Conservation (phyloP, 2,797 vertebrate species). For the Hippopotamyrus pictus region DNA sequence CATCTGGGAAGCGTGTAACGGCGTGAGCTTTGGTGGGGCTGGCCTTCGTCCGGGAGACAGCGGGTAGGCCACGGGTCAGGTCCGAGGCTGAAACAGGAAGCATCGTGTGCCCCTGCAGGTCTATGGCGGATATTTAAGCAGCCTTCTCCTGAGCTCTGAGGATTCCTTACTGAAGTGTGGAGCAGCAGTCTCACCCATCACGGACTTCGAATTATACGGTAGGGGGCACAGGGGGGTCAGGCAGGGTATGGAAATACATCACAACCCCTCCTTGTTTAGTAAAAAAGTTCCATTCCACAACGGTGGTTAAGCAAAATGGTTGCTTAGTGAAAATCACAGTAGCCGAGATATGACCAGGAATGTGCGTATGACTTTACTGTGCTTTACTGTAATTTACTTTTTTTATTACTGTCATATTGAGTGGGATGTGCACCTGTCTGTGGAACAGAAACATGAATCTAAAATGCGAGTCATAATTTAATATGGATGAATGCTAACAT, state of each 20-base stretch:
- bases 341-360: neutral
- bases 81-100: neutral
- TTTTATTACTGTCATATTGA: neutral
- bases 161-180: constrained; percentile 77
- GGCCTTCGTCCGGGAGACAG: neutral
- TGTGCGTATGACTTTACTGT: neutral
- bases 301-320: neutral
- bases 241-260: neutral
- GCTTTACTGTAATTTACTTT: neutral
- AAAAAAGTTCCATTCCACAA: neutral
- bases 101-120: constrained; percentile 61
- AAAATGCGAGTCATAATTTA: neutral
- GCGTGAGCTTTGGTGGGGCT: neutral
- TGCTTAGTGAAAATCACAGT: neutral
- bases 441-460: neutral
- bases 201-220: constrained; percentile 92
- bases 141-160: constrained; percentile 77
- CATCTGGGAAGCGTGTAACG: neutral
- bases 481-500: neutral
- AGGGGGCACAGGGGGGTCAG: constrained; percentile 19
- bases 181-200: constrained; percentile 86
- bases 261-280: neutral
- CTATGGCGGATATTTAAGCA: constrained; percentile 88
- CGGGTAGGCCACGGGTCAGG: neutral
- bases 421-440: neutral